Conservation (phyloP, 2,797 vertebrate species). For the Macroramphosus scolopax region DNA sequence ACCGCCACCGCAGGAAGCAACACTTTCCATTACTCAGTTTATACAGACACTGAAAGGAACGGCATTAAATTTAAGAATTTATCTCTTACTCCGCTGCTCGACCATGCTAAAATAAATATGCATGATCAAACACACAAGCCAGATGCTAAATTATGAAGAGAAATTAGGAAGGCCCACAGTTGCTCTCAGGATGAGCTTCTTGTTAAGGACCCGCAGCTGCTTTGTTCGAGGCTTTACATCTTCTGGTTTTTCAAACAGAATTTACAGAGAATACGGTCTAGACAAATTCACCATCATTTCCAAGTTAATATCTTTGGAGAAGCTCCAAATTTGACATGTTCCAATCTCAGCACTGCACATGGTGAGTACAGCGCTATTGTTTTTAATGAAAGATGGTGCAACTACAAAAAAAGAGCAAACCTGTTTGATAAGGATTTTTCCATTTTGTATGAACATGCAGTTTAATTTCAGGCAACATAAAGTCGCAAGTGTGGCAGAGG, state of each 20-base stretch:
- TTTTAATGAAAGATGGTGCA: too few species aligned
- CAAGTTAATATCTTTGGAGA: constrained; percentile 38
- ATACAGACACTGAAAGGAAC: constrained; percentile 48
- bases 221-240: constrained; percentile 22
- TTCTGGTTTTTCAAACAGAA: constrained; percentile 36
- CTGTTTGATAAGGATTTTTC: too few species aligned
- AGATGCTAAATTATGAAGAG: constrained; percentile 31
- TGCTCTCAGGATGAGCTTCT: constrained; percentile 23
- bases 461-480: too few species aligned
- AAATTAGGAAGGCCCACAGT: constrained; percentile 16
- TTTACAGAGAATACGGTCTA: constrained; percentile 33
- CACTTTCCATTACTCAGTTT: constrained; percentile 61
- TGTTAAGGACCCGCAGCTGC: constrained; percentile 32
- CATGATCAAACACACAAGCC: constrained; percentile 26
- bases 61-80: constrained; percentile 44
- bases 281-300: constrained; percentile 35
- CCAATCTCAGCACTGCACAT: too few species aligned
- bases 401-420: too few species aligned
- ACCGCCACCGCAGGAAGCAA: constrained; percentile 57
- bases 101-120: constrained; percentile 35
- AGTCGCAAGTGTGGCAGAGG: too few species aligned
- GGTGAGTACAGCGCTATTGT: too few species aligned
- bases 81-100: constrained; percentile 26
- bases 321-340: constrained; percentile 39
- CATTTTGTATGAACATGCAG: too few species aligned